Evolutionary conservation across 1,140 invertebrate genomes (phyloP).

Genomic region (Drosophila melanogaster): DNA sequence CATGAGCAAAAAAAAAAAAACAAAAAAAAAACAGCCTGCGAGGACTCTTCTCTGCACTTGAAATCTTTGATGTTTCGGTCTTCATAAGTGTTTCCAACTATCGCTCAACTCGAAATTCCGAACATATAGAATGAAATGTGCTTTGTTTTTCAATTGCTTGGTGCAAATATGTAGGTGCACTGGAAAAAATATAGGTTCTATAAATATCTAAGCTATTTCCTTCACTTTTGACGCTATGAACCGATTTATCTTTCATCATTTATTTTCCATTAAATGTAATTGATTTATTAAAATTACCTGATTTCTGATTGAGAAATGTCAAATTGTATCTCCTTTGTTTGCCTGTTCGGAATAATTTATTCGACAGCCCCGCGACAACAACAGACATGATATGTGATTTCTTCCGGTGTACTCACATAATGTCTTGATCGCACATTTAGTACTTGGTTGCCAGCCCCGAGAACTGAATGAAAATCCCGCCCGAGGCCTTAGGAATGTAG

Average conservation of each 20-base stretch:
- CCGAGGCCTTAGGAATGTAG: slow-evolving; percentile 71
- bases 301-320: neutral
- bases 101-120: slow-evolving; percentile 42
- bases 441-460: slow-evolving; percentile 47
- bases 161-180: slow-evolving; percentile 20
- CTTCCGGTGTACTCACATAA: slow-evolving; percentile 41
- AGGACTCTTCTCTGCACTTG: slow-evolving; percentile 48
- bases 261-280: too few species aligned
- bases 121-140: slow-evolving; percentile 40
- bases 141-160: slow-evolving; percentile 35
- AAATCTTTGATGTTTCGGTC: slow-evolving; percentile 44
- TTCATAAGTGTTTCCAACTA: slow-evolving; percentile 43
- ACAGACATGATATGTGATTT: slow-evolving; percentile 12
- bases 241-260: too few species aligned
- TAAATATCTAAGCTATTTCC: neutral
- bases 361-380: slow-evolving; percentile 11
- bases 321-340: slow-evolving; percentile 1
- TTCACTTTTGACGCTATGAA: neutral
- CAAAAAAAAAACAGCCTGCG: slow-evolving; percentile 1
- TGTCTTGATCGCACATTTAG: slow-evolving; percentile 28
- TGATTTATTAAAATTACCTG: neutral
- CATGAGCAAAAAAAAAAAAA: too few species aligned
- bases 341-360: neutral
- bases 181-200: neutral
- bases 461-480: slow-evolving; percentile 72